Evolutionary conservation across 2,113 vertebrate species (phyloP), one percentile per base, ranked within the genome.

Genomic region (Lasiurus borealis): DNA sequence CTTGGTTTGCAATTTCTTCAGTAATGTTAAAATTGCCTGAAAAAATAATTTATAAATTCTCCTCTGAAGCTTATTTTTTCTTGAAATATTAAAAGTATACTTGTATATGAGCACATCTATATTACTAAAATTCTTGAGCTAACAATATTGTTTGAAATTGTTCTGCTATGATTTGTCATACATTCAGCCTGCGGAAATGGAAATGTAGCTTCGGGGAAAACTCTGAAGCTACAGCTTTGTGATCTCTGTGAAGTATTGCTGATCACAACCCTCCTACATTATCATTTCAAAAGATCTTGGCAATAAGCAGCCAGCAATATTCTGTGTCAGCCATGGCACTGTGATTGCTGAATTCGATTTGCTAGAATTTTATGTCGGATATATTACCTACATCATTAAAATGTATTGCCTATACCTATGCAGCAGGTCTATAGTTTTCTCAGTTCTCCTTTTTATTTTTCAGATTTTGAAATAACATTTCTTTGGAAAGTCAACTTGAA

Each of bases 331-430:
- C 2, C 9, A 50, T 36, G 12, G 72, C 68, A 27, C 9, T 62
- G 62, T 36, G 8, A 50, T 44, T 88, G 40, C 29, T 95, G n/a
- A 78, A 85, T 78, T 86, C 83, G 34, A 36, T 84, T 82, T 86
- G 40, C 25, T 90, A 59, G 10, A 54, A 66, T 82, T 81, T 68
- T 77, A 19, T n/a, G 4, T 85, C 31, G 34, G 50, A 81, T 84
- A 2, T 68, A 31, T 76, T 75, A 3, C 13, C 40, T 54, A 23
- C 29, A 48, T 34, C 31, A 54, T 78, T 54, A 78, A 54, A 34
- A 25, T 78, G 76, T 18, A 76, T 72, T 59, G 68, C 13, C 2
- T 1, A 40, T 48, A 69, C 8, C 25, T 14, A 77, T 81, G 9
- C 23, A 50, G 21, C 10, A n/a, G 2, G 10, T 3, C 16, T 88